phyloP scores from a whole-genome alignment of 2,113 vertebrate species.

The Rutilus rutilus region DNA sequence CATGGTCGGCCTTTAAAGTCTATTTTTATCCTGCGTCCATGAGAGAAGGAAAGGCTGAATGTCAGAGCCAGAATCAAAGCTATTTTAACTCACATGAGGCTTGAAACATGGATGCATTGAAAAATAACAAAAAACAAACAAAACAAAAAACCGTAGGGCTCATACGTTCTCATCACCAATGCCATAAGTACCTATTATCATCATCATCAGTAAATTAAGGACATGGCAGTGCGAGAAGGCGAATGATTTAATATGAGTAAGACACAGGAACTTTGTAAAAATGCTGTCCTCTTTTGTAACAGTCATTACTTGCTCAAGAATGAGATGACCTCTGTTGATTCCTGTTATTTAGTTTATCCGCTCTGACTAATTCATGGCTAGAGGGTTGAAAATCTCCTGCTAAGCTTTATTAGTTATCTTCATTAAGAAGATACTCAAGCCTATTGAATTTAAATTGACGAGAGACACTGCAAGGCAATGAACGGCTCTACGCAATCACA shows the following conservation, averaged over 20 bases:
- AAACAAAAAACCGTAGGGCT: neutral
- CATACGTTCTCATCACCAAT: neutral
- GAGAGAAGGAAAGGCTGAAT: neutral
- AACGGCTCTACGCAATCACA: no score
- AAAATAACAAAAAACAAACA: no score
- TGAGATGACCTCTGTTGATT: neutral
- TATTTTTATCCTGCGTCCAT: neutral
- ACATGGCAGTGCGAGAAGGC: neutral
- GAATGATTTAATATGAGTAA: neutral
- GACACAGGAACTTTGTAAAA: neutral
- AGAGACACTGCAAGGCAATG: neutral
- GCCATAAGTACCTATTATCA: neutral
- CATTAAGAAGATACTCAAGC: neutral
- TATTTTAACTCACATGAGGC: neutral
- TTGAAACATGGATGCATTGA: neutral
- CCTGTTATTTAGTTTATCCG: neutral
- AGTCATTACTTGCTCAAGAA: neutral
- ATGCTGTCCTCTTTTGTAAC: neutral
- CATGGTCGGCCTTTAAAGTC: neutral
- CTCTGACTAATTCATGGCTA: conserved; percentile 8
- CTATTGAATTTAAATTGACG: neutral
- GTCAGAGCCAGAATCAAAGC: neutral
- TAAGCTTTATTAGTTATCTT: conserved; percentile 27
- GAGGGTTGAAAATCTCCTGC: neutral
- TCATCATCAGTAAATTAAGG: neutral